These are phyloP conservation scores for Podilymbus podiceps DNA, from an alignment of 2,113 vertebrate species.

Conservation along the genomic window DNA sequence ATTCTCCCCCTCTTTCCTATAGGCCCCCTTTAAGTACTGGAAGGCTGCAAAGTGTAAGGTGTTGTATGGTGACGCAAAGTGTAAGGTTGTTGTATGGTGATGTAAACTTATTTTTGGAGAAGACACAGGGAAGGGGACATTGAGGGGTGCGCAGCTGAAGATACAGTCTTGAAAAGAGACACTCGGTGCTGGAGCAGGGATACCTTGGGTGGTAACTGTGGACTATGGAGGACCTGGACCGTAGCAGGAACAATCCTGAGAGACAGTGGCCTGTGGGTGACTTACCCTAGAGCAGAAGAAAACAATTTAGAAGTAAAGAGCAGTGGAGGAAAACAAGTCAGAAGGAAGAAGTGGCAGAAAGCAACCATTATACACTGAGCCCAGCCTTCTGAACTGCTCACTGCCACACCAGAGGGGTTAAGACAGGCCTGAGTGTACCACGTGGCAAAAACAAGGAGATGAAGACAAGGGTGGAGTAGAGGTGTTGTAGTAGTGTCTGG, in stretches of 20 bases:
- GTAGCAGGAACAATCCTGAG: not conserved
- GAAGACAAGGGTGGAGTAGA: not conserved
- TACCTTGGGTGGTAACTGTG: not conserved
- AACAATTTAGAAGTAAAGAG: not conserved
- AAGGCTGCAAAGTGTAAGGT: too few relatives aligned
- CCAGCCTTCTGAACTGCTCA: not conserved
- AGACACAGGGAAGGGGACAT: rapidly evolving
- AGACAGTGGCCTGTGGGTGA: too few relatives aligned
- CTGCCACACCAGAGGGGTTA: not conserved
- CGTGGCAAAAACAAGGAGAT: not conserved
- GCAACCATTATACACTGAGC: not conserved
- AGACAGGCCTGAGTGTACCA: not conserved
- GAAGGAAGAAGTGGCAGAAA: not conserved
- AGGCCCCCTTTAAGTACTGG: too few relatives aligned
- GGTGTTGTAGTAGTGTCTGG: not conserved
- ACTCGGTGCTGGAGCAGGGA: not conserved
- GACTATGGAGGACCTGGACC: not conserved
- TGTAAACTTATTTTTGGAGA: not conserved
- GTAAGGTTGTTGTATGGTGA: too few relatives aligned
- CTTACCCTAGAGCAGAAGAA: not conserved
- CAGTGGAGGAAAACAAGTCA: not conserved
- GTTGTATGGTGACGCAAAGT: too few relatives aligned
- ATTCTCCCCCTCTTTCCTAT: too few relatives aligned
- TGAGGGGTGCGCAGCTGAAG: not conserved
- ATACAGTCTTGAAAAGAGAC: not conserved